phyloP scores from a whole-genome alignment of 2,888 invertebrate species.

The Holacanthella duospinosa region DNA sequence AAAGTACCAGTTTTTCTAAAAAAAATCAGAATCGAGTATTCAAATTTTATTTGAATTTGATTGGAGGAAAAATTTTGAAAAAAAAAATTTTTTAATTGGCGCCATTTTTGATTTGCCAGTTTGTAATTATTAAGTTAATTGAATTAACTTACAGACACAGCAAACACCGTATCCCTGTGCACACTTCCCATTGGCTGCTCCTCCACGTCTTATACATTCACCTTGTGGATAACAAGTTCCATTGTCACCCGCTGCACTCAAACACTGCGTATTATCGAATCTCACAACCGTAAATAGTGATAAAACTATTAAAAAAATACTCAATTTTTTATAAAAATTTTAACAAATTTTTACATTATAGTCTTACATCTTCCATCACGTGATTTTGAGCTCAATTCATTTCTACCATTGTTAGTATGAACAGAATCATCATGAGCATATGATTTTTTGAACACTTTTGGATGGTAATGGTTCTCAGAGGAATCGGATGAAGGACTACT shows the following conservation, averaged over 20 bases:
- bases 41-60: too few relatives aligned
- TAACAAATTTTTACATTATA: neutral
- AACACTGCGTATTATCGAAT: slow-evolving; percentile 64
- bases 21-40: too few relatives aligned
- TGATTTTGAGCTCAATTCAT: neutral
- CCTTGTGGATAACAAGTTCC: slow-evolving; percentile 20
- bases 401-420: neutral
- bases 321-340: neutral
- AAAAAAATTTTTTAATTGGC: neutral
- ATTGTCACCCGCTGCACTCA: slow-evolving; percentile 45
- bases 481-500: neutral
- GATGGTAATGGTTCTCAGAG: too few relatives aligned
- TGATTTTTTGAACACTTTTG: too few relatives aligned
- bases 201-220: slow-evolving; percentile 16
- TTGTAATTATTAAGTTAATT: neutral
- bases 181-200: slow-evolving; percentile 61
- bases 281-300: slow-evolving; percentile 69
- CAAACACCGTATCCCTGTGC: slow-evolving; percentile 67
- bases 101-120: neutral
- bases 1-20: too few relatives aligned
- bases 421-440: neutral
- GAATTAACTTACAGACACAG: slow-evolving; percentile 56
- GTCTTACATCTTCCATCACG: slow-evolving; percentile 5
- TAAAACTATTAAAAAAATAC: slow-evolving; percentile 51
- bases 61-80: too few relatives aligned